Evolutionary conservation across 2,113 vertebrate genomes (phyloP), one percentile per base, ranked within the genome.

Genomic region (Argyrosomus japonicus): DNA sequence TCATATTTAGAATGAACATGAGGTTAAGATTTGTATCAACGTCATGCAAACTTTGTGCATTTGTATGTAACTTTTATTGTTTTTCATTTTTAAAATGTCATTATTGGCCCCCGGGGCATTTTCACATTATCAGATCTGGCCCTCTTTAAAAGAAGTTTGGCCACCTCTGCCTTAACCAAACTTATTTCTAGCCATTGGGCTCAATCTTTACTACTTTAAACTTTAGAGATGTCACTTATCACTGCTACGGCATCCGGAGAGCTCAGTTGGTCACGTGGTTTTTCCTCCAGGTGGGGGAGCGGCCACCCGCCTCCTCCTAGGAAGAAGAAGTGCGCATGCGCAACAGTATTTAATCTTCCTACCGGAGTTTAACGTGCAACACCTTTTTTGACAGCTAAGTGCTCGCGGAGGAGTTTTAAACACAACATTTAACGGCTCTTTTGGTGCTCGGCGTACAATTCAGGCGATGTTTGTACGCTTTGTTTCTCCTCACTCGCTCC

Each of bases 261-360:
- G 57, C 36, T 62, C 62, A 61, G 57, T 7, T 19, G 27, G 32
- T 81, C 90, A 87, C 68, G 75, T 89, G 85, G 19, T 73, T 15
- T 56, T 77, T 54, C 48, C 69, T 62, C 18, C 43, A 50, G 56
- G 69, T 62, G 76, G 40, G 62, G 32, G 27, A 51, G 74, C 47
- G 1, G 32, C 0, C 54, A 0, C 43, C 29, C 32, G 0, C 32
- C 29, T 32, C 32, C 36, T 36, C 36, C 36, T 8, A 40, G 36
- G 36, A 40, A 40, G 0, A 1, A 3, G 14, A 32, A 23, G 5
- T 73, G 48, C 91, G 88, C 91, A 88, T 89, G 90, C 88, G 90
- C 79, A 0, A 13, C 50, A 17, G n/a, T n/a, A 14, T 43, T 76
- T 90, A 90, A 86, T 91, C 89, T 78, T 53, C 27, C 69, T 61